phyloP scores from a whole-genome alignment of 2,113 vertebrate genomes.

The Azemiops feae region DNA sequence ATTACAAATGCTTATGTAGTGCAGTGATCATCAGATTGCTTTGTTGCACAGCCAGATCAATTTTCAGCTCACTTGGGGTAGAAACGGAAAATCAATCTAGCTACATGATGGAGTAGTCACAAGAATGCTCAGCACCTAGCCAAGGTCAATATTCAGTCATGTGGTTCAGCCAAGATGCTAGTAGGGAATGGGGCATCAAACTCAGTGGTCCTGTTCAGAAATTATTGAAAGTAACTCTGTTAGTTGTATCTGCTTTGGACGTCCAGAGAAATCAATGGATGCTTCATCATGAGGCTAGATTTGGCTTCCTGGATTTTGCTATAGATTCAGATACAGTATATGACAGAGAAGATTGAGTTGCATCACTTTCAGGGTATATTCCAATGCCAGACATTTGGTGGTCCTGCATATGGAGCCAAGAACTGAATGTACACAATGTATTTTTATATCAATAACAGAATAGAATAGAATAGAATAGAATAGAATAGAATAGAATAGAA shows the following conservation, averaged over 20 bases:
- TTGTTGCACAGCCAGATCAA: background rate
- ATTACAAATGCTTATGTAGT: background rate
- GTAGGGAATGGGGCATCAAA: background rate
- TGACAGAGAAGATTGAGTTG: background rate
- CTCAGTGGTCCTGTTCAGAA: background rate
- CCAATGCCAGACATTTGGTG: background rate
- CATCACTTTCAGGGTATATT: background rate
- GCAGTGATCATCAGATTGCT: background rate
- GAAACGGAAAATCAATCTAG: conserved; percentile 5
- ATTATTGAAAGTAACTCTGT: background rate
- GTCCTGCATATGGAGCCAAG: background rate
- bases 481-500: background rate
- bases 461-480: background rate
- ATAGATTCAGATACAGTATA: background rate
- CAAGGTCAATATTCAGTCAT: background rate
- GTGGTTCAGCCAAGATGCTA: background rate
- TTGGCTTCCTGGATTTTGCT: background rate
- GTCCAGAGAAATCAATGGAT: background rate
- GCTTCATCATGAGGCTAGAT: background rate
- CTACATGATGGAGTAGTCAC: background rate
- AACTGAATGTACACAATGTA: background rate
- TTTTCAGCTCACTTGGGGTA: background rate
- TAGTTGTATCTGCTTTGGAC: background rate
- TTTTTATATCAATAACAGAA: background rate
- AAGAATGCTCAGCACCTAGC: background rate